Conservation (phyloP, 2,888 invertebrate genomes). For the Thumatha senex region DNA sequence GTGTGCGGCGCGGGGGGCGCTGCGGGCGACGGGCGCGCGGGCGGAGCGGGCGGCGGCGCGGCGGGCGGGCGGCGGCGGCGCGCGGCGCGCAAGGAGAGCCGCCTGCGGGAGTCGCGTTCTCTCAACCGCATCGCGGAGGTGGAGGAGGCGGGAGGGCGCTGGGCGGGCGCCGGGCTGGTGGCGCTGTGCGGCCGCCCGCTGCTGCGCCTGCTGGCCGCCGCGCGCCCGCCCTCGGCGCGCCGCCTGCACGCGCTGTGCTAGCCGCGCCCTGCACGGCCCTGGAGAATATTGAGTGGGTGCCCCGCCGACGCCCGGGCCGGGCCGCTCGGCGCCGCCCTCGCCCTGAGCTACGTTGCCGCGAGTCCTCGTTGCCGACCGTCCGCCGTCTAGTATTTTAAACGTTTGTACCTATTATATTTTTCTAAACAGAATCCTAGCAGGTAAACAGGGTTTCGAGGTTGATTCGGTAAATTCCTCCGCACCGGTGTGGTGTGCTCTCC, state of each 20-base stretch:
- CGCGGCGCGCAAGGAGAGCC: constrained; percentile 72
- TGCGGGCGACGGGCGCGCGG: constrained; percentile 44
- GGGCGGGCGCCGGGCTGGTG: constrained; percentile 60
- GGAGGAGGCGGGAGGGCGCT: constrained; percentile 85
- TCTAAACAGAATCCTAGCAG: constrained; percentile 45
- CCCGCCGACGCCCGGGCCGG: not conserved
- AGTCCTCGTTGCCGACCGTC: constrained; percentile 22
- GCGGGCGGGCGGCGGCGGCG: constrained; percentile 59
- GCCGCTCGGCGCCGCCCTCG: not conserved
- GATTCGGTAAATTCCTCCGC: constrained; percentile 41
- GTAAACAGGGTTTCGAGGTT: constrained; percentile 70
- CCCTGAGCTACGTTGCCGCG: constrained; percentile 5
- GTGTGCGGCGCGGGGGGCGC: constrained; percentile 47
- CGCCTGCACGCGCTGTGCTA: constrained; percentile 76
- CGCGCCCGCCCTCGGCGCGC: constrained; percentile 61
- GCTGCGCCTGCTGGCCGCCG: constrained; percentile 80
- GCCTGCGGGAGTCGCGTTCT: constrained; percentile 91
- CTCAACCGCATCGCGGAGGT: constrained; percentile 94
- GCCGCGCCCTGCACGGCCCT: constrained; percentile 16
- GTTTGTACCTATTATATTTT: constrained; percentile 36
- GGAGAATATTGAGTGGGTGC: constrained; percentile 26
- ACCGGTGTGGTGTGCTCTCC: constrained; percentile 6
- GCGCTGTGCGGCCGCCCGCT: constrained; percentile 75
- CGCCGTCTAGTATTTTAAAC: constrained; percentile 30
- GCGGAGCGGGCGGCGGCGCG: constrained; percentile 27